Percentiles rank a stretch among this genome's conserved stretches.
phyloP scores from a whole-genome alignment of 1,140 invertebrate genomes.

The Carcinoscorpius rotundicauda region DNA sequence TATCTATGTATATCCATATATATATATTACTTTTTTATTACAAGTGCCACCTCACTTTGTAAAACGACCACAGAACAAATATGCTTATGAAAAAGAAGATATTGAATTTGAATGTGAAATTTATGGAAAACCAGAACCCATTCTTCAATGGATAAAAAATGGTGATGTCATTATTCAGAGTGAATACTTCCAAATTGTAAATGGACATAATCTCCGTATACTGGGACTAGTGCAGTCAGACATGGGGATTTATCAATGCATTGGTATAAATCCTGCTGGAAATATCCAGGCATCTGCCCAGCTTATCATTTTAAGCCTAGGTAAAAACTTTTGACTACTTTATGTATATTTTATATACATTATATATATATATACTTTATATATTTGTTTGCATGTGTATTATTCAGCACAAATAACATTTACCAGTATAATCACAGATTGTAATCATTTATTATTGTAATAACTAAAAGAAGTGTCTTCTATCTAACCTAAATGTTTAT shows the following conservation, averaged over 20 bases:
- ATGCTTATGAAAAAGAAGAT: constrained; percentile 69
- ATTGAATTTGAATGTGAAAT: constrained; percentile 67
- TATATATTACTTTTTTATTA: not conserved
- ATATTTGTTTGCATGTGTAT: too few species aligned
- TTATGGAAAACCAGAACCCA: constrained; percentile 77
- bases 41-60: constrained; percentile 60
- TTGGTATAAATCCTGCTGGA: constrained; percentile 71
- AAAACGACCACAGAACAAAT: constrained; percentile 53
- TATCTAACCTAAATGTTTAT: too few species aligned
- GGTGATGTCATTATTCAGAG: constrained; percentile 64
- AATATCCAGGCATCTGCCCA: constrained; percentile 69
- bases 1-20: not conserved
- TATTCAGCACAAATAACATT: too few species aligned
- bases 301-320: constrained; percentile 57
- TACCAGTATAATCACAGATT: too few species aligned
- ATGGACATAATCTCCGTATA: constrained; percentile 64
- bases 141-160: constrained; percentile 70
- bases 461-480: too few species aligned
- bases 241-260: constrained; percentile 88
- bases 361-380: too few species aligned
- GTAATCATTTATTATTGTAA: too few species aligned
- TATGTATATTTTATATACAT: too few species aligned
- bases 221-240: constrained; percentile 76
- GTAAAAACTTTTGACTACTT: constrained; percentile 37
- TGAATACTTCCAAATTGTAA: constrained; percentile 68